phyloP scores from a whole-genome alignment of 2,888 invertebrate species.

The Brassicogethes aeneus region DNA sequence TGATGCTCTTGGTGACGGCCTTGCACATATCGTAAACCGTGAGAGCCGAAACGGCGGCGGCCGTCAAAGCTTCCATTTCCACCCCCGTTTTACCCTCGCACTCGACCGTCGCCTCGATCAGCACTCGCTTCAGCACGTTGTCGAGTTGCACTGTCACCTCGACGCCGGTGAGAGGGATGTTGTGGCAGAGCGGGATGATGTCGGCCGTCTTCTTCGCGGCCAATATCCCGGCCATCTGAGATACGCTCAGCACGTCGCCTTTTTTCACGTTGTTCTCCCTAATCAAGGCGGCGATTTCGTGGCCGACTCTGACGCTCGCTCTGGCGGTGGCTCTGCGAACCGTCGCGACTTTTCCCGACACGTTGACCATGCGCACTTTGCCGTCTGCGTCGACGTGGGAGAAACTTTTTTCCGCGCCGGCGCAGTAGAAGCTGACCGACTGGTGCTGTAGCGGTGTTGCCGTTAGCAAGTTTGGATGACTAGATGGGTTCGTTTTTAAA shows the following conservation, averaged over 20 bases:
- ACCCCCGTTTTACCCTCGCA: conserved; percentile 78
- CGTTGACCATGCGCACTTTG: conserved; percentile 88
- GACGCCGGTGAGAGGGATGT: conserved; percentile 61
- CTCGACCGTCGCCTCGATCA: conserved; percentile 53
- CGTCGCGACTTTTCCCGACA: conserved; percentile 64
- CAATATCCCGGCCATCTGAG: conserved; percentile 87
- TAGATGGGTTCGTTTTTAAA: too few species aligned
- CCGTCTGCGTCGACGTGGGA: conserved; percentile 72
- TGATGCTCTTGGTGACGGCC: conserved; percentile 70
- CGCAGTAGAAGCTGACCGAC: too few species aligned
- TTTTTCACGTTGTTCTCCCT: conserved; percentile 71
- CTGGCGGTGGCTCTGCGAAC: conserved; percentile 62
- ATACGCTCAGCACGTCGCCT: conserved; percentile 82
- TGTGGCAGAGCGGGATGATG: conserved; percentile 92
- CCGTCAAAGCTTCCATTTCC: conserved; percentile 97
- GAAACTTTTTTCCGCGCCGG: neutral
- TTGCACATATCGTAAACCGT: conserved; percentile 99
- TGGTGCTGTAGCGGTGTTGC: too few species aligned
- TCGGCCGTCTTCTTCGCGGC: conserved; percentile 87
- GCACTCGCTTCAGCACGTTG: conserved; percentile 40
- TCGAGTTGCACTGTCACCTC: conserved; percentile 51
- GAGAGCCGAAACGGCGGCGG: conserved; percentile 79
- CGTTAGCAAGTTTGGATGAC: too few species aligned
- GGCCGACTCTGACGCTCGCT: conserved; percentile 60
- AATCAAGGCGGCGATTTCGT: conserved; percentile 54